Evolutionary conservation across 2,797 vertebrate species (phyloP), one percentile per base, ranked within the genome.

Genomic region (Emys orbicularis): DNA sequence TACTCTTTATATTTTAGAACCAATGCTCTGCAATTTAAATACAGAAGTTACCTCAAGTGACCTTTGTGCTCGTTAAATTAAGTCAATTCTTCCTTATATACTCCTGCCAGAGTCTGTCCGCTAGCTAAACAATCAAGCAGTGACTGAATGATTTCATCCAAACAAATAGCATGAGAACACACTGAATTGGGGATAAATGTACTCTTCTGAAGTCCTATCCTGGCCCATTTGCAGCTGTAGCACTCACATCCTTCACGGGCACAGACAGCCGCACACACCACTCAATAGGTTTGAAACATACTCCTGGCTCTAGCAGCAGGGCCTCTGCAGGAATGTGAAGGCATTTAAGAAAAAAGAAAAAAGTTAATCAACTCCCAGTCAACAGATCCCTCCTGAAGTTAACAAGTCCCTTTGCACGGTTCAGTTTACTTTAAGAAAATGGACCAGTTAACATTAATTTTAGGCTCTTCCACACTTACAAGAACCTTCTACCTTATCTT

Each of bases 401-500:
- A 47, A 47, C 23, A 53, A 34, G 57, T 41, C 52, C n/a, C 89
- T 29, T 44, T 3, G 68, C 34, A 89, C 12, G 76, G 19, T 13
- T 79, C 25, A 41, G 27, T 57, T 93, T 47, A 12, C 44, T 82
- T 44, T 50, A 77, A 83, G 12, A 37, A 23, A 34, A 50, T 29
- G 19, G 31, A 50, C 31, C 12, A 5, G 25, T 85, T 88, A 41
- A 56, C 41, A 82, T 34, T 57, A 13, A 41, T 92, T 80, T n/a
- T 61, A 88, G 25, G 57, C 83, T 2, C 1, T 90, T 88, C 50
- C 34, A 52, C 41, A 50, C 34, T 27, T 21, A 89, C 74, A 61
- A 95, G n/a, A 96, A 79, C 5, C 37, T 83, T 16, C 53, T 96
- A 97, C 96, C n/a, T 68, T 68, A 68, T 68, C 65, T 68, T 68